phyloP scores from a whole-genome alignment of 2,797 vertebrate species.

The Pantherophis vulpinus region DNA sequence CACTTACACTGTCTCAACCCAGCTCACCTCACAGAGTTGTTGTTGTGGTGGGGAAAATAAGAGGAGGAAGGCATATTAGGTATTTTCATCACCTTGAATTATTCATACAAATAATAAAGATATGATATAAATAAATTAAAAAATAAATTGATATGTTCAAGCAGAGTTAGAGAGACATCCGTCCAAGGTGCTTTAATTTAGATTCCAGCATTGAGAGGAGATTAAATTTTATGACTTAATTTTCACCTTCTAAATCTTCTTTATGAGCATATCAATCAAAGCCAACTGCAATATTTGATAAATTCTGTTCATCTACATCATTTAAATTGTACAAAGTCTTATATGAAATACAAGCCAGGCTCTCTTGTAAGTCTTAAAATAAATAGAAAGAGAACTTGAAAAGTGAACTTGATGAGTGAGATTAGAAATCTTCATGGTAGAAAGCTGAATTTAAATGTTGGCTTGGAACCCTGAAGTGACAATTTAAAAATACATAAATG shows the following conservation, averaged over 20 bases:
- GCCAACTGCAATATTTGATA: not conserved
- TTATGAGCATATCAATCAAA: not conserved
- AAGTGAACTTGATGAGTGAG: not conserved
- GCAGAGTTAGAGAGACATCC: not conserved
- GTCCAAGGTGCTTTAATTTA: not conserved
- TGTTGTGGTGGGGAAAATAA: not conserved
- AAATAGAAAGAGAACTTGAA: not conserved
- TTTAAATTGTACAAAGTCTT: not conserved
- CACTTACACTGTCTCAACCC: not conserved
- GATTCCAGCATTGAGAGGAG: not conserved
- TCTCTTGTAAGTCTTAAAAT: not conserved
- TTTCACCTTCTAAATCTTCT: not conserved
- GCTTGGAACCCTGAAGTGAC: not conserved
- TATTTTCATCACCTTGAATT: not conserved
- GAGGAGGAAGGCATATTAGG: not conserved
- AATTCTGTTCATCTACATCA: not conserved
- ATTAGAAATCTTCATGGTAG: not conserved
- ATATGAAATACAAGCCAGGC: not conserved
- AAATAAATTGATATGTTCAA: not conserved
- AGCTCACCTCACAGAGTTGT: not conserved
- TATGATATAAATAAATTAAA: not conserved
- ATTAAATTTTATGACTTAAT: not conserved
- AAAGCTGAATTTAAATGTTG: not conserved
- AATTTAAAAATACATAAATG: not conserved
- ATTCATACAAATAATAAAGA: not conserved